Conservation (phyloP, 2,888 invertebrate genomes). For the Boloria euphrosyne region DNA sequence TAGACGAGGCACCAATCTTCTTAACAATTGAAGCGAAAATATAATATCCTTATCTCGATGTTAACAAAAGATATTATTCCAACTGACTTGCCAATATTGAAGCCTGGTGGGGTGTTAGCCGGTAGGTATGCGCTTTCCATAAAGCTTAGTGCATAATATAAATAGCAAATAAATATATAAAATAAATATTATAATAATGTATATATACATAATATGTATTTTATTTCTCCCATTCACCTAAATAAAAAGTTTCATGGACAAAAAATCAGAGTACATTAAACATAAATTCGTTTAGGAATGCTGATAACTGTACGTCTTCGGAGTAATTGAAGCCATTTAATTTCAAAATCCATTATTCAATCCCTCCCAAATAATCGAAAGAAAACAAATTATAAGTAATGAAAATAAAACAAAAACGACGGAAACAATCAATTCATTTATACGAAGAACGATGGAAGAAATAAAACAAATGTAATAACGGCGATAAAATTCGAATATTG, state of each 20-base stretch:
- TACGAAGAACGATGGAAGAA: conserved; percentile 31
- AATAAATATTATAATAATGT: no score
- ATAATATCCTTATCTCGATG: conserved; percentile 68
- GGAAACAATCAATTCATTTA: conserved; percentile 48
- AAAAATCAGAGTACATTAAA: neutral
- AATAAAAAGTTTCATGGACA: no score
- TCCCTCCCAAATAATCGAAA: conserved; percentile 34
- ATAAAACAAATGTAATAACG: conserved; percentile 46
- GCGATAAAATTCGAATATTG: conserved; percentile 51
- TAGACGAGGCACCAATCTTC: conserved; percentile 69
- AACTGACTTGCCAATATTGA: conserved; percentile 70
- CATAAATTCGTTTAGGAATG: neutral
- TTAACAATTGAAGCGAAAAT: conserved; percentile 70
- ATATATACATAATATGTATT: no score
- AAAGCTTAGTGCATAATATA: conserved; percentile 11
- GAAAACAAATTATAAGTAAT: conserved; percentile 34
- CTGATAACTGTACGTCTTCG: neutral
- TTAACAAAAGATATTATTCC: conserved; percentile 75
- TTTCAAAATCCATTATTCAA: conserved; percentile 38
- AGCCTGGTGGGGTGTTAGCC: conserved; percentile 50
- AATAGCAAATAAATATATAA: no score
- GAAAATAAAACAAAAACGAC: conserved; percentile 40
- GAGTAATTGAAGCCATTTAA: conserved; percentile 28
- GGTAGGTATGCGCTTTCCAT: conserved; percentile 28
- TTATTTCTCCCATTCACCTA: no score